phyloP scores from a whole-genome alignment of 2,888 invertebrate genomes.

The Saturnia japonica region DNA sequence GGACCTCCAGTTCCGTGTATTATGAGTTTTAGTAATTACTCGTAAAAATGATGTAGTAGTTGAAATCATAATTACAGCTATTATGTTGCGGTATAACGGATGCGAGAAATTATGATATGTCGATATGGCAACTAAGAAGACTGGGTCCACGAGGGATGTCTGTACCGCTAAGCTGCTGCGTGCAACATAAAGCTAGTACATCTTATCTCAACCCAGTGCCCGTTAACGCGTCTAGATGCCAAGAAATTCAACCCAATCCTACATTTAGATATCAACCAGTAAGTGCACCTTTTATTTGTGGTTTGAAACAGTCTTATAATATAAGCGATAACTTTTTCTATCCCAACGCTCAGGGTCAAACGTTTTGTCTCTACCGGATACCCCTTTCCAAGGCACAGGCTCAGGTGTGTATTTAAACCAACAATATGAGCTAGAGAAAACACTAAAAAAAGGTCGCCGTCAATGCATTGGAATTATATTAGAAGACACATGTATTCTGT shows the following conservation, averaged over 20 bases:
- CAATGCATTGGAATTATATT: no score
- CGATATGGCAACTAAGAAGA: constrained; percentile 89
- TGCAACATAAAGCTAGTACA: constrained; percentile 80
- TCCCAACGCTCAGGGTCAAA: no score
- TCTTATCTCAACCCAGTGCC: constrained; percentile 90
- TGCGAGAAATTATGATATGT: constrained; percentile 90
- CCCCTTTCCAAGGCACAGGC: no score
- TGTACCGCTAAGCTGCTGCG: constrained; percentile 87
- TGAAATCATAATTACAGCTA: constrained; percentile 75
- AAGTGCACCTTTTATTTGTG: constrained; percentile 27
- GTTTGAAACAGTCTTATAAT: neutral
- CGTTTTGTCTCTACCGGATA: no score
- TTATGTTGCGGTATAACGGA: constrained; percentile 91
- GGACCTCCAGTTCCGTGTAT: no score
- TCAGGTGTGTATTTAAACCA: no score
- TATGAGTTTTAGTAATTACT: no score
- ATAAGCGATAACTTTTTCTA: no score
- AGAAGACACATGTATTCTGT: no score
- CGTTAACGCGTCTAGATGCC: constrained; percentile 86
- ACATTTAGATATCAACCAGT: constrained; percentile 83
- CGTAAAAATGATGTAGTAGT: neutral
- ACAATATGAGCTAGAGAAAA: no score
- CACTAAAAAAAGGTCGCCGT: no score
- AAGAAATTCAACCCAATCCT: constrained; percentile 83
- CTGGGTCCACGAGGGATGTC: constrained; percentile 86